Evolutionary conservation across 2,888 invertebrate species (phyloP), one percentile per base, ranked within the genome.

Genomic region (Beris morrisii): DNA sequence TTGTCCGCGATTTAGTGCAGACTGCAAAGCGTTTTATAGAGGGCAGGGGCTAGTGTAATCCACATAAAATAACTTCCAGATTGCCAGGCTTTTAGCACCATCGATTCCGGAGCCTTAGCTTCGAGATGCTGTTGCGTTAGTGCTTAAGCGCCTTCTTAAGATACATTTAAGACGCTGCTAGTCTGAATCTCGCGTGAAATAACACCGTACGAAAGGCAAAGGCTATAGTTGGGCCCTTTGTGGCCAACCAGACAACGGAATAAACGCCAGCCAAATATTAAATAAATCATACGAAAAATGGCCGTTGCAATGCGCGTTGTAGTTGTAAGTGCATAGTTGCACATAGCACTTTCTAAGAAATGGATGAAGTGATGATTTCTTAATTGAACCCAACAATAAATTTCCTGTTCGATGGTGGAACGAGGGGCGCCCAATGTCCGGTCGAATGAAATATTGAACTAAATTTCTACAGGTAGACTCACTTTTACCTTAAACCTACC

Each of bases 361-460:
- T 70, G 67, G 69, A 71, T 70, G 70, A 66, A 69, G 72, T 70
- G 72, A 70, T 72, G 72, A 72, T 72, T 72, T 70, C 72, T 72
- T 72, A 72, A 72, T 72, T 72, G 72, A 72, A 71, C 68, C 68
- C 69, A 70, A 71, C 71, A 69, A 71, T 71, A 71, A 72, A 72
- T 72, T 72, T 72, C 65, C 57, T 65, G 63, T 53, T 68, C 67
- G 52, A 38, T 43, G 61, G 59, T 32, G 22, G 43, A 38, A 38
- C 38, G 30, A 30, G 38, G 64, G 28, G 54, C 64, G 54, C 64
- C 43, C 44, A 30, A 54, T 44, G 54, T 44, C 7, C 45, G 45
- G 45, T 28, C 28, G 53, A 64, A 53, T 54, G 53, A 64, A 54
- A 64, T 64, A 64, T 64, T 64, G 64, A 13, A 43, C 28, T 64